phyloP scores from a whole-genome alignment of 23 tunicate species.

The Clavelina lepadiformis region DNA sequence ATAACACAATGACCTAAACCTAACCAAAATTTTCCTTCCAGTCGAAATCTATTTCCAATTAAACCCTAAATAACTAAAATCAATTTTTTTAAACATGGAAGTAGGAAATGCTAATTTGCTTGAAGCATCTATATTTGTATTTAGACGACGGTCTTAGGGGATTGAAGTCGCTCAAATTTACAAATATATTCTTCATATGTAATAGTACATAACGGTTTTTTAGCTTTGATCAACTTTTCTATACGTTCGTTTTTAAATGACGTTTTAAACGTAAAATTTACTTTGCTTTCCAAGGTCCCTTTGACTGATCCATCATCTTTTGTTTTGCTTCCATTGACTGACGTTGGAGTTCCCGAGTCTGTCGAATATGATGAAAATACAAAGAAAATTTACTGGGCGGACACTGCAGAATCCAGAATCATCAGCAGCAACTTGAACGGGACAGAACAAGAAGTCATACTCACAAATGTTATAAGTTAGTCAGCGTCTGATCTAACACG shows the following conservation, averaged over 20 bases:
- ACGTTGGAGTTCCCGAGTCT: conserved; percentile 13
- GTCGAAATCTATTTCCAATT: too few species aligned
- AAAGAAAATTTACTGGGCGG: conserved; percentile 38
- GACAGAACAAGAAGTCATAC: conserved; percentile 9
- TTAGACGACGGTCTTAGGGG: too few species aligned
- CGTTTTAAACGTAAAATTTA: too few species aligned
- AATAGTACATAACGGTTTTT: not conserved
- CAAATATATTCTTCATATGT: not conserved
- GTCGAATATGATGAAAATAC: conserved; percentile 33
- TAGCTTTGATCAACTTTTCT: not conserved
- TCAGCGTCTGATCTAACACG: not conserved
- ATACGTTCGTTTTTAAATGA: not conserved
- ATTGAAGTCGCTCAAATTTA: not conserved
- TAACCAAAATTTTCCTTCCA: too few species aligned
- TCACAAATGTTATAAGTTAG: conserved; percentile 33
- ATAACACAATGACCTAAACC: too few species aligned
- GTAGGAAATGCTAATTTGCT: too few species aligned
- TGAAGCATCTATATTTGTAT: too few species aligned
- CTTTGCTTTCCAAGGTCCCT: conserved; percentile 8
- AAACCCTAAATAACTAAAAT: too few species aligned
- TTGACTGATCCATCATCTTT: conserved; percentile 2
- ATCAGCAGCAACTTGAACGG: conserved; percentile 29
- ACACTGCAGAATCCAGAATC: conserved; percentile 7
- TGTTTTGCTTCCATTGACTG: conserved; percentile 5
- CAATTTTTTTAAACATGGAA: too few species aligned